Evolutionary conservation across 2,888 invertebrate genomes (phyloP).

Genomic region (Limenitis camilla): DNA sequence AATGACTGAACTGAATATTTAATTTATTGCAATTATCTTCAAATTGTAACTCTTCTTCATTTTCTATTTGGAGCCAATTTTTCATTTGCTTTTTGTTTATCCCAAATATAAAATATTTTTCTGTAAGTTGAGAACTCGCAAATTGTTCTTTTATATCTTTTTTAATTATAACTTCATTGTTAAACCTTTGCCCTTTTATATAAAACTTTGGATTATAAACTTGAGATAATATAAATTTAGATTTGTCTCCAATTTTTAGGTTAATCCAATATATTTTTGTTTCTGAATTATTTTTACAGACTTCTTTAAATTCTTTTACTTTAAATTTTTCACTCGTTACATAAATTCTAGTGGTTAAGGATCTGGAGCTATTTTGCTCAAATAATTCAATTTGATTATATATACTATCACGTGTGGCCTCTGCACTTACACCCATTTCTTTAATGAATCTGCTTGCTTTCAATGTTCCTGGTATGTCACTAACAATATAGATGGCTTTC

Average conservation of each 20-base stretch:
- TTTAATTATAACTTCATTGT: background rate
- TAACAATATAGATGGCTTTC: background rate
- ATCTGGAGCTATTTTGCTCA: background rate
- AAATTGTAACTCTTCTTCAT: background rate
- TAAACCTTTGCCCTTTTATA: too few species aligned
- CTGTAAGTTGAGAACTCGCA: background rate
- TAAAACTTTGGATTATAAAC: conserved; percentile 2
- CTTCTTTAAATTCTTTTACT: background rate
- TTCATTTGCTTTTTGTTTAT: background rate
- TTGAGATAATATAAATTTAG: background rate
- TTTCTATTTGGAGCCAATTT: background rate
- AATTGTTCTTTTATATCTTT: background rate
- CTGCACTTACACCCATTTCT: background rate
- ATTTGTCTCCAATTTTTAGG: background rate
- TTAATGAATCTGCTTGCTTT: background rate
- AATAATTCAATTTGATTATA: background rate
- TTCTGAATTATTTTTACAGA: background rate
- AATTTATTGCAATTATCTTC: background rate
- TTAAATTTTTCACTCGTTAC: background rate
- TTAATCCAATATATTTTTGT: background rate
- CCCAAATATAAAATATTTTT: background rate
- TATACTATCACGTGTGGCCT: background rate
- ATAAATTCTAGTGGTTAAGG: background rate
- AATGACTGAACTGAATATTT: background rate
- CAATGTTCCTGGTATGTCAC: background rate